phyloP scores from a whole-genome alignment of 2,888 invertebrate species.

The Smittia sp. region DNA sequence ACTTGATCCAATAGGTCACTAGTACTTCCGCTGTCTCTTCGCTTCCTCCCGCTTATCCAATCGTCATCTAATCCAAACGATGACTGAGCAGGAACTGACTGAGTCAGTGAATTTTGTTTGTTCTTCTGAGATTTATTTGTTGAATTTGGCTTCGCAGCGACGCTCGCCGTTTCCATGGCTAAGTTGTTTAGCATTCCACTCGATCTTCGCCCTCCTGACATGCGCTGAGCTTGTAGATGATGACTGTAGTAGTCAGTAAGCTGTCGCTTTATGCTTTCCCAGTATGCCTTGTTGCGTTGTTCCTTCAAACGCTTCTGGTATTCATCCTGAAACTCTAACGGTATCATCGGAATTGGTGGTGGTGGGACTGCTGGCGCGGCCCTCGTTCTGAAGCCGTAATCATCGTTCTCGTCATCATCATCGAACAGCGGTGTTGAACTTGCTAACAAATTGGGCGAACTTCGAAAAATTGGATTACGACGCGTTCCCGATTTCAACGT shows the following conservation, averaged over 20 bases:
- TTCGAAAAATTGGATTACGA: background rate
- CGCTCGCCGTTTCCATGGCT: constrained; percentile 35
- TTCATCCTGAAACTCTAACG: constrained; percentile 38
- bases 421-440: constrained; percentile 35
- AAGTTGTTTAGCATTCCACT: constrained; percentile 26
- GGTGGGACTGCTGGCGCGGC: constrained; percentile 14
- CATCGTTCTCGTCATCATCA: constrained; percentile 26
- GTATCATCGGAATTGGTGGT: constrained; percentile 32
- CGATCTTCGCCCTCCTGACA: constrained; percentile 30
- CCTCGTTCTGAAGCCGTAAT: constrained; percentile 40
- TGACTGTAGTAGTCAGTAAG: constrained; percentile 32
- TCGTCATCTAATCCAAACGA: constrained; percentile 40
- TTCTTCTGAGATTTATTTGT: constrained; percentile 25
- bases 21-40: constrained; percentile 31
- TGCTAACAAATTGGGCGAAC: constrained; percentile 35
- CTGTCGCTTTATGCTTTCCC: constrained; percentile 33
- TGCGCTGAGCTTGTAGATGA: constrained; percentile 27
- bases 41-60: constrained; percentile 30
- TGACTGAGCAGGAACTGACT: constrained; percentile 41
- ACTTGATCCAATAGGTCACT: constrained; percentile 40
- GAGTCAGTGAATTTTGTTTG: constrained; percentile 25
- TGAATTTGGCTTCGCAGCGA: constrained; percentile 5
- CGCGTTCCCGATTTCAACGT: constrained; percentile 4
- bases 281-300: constrained; percentile 26
- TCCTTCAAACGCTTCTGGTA: constrained; percentile 34